Evolutionary conservation across 2,888 invertebrate genomes (phyloP).

Genomic region (Orthosia gothica): DNA sequence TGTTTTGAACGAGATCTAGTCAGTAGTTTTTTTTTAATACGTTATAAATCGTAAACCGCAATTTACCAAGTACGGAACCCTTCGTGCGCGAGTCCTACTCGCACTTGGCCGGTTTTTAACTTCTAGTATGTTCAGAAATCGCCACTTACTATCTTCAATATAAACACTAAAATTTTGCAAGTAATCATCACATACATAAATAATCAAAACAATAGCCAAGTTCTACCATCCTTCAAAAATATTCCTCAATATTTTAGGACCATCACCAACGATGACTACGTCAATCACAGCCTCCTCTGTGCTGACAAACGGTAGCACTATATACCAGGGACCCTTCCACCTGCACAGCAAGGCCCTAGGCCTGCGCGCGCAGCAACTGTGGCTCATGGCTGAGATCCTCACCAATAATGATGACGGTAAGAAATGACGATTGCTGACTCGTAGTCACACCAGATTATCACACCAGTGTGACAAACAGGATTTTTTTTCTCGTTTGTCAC

Average conservation of each 20-base stretch:
- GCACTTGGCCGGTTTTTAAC: too few species aligned
- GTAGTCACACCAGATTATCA: too few species aligned
- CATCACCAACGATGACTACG: conserved; percentile 94
- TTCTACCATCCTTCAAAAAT: background rate
- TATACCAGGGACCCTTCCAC: conserved; percentile 96
- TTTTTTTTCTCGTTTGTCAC: too few species aligned
- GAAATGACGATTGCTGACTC: too few species aligned
- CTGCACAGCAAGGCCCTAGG: conserved; percentile 96
- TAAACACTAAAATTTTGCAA: background rate
- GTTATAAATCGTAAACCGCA: too few species aligned
- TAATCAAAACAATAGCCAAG: background rate
- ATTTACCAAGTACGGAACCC: too few species aligned
- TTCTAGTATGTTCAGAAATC: too few species aligned
- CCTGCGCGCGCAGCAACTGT: conserved; percentile 97
- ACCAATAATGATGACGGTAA: conserved; percentile 96
- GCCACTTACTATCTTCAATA: too few species aligned
- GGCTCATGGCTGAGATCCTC: conserved; percentile 97
- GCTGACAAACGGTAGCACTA: conserved; percentile 91
- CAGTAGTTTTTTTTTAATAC: too few species aligned
- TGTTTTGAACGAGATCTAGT: too few species aligned
- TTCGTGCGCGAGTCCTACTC: too few species aligned
- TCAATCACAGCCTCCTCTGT: conserved; percentile 92
- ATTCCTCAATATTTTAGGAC: conserved; percentile 88
- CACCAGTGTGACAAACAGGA: too few species aligned
- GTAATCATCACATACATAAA: background rate